Conservation (phyloP, 2,888 invertebrate genomes). For the Agriopis aurantiaria region DNA sequence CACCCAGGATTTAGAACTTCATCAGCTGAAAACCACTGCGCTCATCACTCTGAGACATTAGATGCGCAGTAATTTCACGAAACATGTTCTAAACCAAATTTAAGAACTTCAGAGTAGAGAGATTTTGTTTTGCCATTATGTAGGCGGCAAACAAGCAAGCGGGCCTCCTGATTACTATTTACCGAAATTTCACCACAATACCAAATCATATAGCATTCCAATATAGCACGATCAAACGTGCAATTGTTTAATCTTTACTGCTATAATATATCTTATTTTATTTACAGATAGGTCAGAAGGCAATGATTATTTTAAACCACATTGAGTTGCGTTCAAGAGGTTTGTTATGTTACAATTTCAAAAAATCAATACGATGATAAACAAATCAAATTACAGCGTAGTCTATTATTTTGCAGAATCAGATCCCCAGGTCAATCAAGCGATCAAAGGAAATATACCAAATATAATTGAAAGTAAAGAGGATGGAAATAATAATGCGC, state of each 20-base stretch:
- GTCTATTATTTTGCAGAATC: background rate
- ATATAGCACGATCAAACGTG: background rate
- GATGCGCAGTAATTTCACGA: too few relatives aligned
- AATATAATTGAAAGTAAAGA: background rate
- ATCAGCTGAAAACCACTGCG: too few relatives aligned
- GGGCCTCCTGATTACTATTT: background rate
- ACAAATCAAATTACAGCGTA: background rate
- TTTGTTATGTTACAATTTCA: slow-evolving; percentile 6
- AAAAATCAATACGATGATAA: background rate
- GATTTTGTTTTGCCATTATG: too few relatives aligned
- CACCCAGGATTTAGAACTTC: too few relatives aligned
- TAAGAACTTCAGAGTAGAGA: too few relatives aligned
- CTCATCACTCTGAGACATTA: too few relatives aligned
- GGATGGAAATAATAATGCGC: background rate
- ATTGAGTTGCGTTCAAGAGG: slow-evolving; percentile 49
- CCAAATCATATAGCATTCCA: background rate
- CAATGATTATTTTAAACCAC: slow-evolving; percentile 65
- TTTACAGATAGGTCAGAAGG: slow-evolving; percentile 74
- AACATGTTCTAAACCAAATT: too few relatives aligned
- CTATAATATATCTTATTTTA: slow-evolving; percentile 28
- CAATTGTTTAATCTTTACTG: slow-evolving; percentile 12
- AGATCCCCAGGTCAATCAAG: background rate
- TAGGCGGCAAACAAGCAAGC: background rate
- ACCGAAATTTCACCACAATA: background rate
- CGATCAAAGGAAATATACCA: background rate